Conservation (phyloP, 2,797 vertebrate species). For the Melanotaenia maccullochi region DNA sequence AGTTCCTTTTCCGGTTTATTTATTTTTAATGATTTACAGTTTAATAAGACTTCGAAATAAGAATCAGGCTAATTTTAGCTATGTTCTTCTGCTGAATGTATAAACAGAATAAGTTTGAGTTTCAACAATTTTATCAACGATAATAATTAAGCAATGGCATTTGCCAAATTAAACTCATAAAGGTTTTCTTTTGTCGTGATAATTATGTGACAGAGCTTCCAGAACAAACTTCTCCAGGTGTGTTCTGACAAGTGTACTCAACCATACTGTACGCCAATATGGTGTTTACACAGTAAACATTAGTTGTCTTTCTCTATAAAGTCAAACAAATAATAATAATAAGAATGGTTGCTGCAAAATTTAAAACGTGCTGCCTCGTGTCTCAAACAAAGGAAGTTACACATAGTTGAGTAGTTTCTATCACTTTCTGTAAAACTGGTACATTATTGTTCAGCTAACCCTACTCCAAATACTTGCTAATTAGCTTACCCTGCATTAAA, state of each 20-base stretch:
- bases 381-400: background rate
- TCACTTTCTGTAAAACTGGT: background rate
- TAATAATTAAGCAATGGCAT: conserved; percentile 12
- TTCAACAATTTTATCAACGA: conserved; percentile 9
- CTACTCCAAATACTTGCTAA: background rate
- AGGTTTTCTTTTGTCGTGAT: conserved; percentile 11
- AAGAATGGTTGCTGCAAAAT: background rate
- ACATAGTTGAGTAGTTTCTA: background rate
- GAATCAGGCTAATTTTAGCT: background rate
- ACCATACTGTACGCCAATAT: conserved; percentile 13
- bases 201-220: conserved; percentile 1
- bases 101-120: background rate
- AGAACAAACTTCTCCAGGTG: conserved; percentile 10
- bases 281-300: conserved; percentile 67
- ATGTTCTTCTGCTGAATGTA: too few relatives aligned
- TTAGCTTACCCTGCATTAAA: background rate
- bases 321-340: conserved; percentile 10
- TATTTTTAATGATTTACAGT: too few relatives aligned
- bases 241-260: conserved; percentile 2
- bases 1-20: background rate
- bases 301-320: conserved; percentile 8
- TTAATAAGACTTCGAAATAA: background rate
- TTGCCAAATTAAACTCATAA: conserved; percentile 11
- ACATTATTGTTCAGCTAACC: background rate
- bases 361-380: background rate